A percentile compares a stretch with the other conserved stretches of the same genome.
These are phyloP conservation scores for Clarias fuscus DNA, from an alignment of 2,797 vertebrate genomes.

Conservation along the genomic window DNA sequence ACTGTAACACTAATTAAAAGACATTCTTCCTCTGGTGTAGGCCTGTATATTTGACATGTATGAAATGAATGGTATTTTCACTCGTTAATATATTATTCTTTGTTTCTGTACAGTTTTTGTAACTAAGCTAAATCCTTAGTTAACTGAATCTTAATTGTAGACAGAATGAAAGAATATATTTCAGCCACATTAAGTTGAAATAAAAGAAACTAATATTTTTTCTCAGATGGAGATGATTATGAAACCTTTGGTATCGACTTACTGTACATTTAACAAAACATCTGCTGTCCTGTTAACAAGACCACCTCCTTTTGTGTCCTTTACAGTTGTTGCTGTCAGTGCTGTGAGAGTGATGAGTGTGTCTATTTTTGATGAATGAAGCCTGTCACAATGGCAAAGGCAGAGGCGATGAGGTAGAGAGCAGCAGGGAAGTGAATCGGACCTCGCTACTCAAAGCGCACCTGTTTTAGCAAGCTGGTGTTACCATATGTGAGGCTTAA, in stretches of 20 bases:
- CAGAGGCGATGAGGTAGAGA: slow-evolving; percentile 30
- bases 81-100: neutral
- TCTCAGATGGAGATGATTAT: neutral
- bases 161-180: neutral
- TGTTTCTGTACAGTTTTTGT: neutral
- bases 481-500: slow-evolving; percentile 34
- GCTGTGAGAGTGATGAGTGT: slow-evolving; percentile 13
- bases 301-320: slow-evolving; percentile 14
- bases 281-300: slow-evolving; percentile 34
- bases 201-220: neutral
- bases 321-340: slow-evolving; percentile 33
- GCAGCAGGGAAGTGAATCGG: slow-evolving; percentile 24
- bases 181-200: neutral
- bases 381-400: slow-evolving; percentile 28
- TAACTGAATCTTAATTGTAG: neutral
- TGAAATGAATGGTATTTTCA: neutral
- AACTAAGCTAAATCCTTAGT: neutral
- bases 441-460: slow-evolving; percentile 31
- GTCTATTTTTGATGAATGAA: slow-evolving; percentile 50
- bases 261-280: neutral
- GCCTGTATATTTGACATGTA: neutral
- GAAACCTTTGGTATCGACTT: neutral
- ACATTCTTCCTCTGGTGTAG: neutral
- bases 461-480: slow-evolving; percentile 38
- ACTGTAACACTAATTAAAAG: neutral